Evolutionary conservation across 2,888 invertebrate species (phyloP), one percentile per base, ranked within the genome.

Genomic region (Limnephilus marmoratus): DNA sequence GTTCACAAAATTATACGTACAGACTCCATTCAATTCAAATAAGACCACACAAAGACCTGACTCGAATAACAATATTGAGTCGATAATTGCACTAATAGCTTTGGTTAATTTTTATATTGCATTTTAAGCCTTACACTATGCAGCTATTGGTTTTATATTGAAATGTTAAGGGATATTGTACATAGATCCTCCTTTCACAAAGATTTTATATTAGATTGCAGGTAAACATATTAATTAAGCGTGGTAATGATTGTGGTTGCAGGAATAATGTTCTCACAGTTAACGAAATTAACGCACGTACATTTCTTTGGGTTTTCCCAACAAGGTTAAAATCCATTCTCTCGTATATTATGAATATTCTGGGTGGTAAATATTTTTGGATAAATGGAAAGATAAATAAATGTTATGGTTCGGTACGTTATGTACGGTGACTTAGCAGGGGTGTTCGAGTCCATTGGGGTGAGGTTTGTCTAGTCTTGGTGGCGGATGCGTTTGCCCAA

Each of bases 21-120:
- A 89, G 68, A 81, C 88, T 81, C 87, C 88, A 89, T 89, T 89
- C 80, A 41, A 89, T 89, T 89, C 80, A 89, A 89, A 89, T 80
- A 89, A 89, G 37, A 80, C 81, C 80, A 34, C 41, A 45, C 49
- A 24, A 34, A 29, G 24, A 41, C 87, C 49, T 68, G 68, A 49
- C 87, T 11, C 34, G 68, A 15, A 24, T 86, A 29, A 41, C 87
- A 87, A 34, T 29, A 68, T 53, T 15, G 12, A 53, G 68, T 29
- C 15, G 31, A 87, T 87, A 85, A 37, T 49, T 49, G 49, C 49
- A 41, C 15, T 18, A 68, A 68, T 1, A 53, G 18, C 13, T 85
- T 34, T 24, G 24, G 41, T 37, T 53, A 29, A 9, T 31, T 87
- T 68, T n/a, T 49, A 31, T 31, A 18, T 49, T 1, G 87, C 31